Conservation (phyloP, 2,797 vertebrate genomes). For the Bradypodion pumilum region DNA sequence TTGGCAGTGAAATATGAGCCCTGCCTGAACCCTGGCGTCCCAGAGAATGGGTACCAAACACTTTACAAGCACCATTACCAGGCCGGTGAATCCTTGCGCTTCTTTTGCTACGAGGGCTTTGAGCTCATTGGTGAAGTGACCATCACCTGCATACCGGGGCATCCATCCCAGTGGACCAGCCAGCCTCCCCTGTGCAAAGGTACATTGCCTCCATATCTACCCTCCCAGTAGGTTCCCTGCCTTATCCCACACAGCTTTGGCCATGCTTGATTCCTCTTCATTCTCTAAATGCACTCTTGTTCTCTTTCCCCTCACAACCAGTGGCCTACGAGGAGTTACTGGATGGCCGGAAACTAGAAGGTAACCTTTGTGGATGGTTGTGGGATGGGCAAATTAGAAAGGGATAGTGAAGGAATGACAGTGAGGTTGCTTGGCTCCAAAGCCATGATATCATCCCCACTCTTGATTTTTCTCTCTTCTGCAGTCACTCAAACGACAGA, state of each 20-base stretch:
- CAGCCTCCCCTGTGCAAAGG: slow-evolving; percentile 93
- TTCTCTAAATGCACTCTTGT: slow-evolving; percentile 42
- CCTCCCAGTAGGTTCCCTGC: too few relatives aligned
- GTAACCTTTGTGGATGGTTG: slow-evolving; percentile 66
- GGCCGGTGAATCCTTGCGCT: slow-evolving; percentile 89
- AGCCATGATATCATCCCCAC: not conserved
- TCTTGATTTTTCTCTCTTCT: slow-evolving; percentile 5
- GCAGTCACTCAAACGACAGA: slow-evolving; percentile 90
- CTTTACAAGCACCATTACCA: slow-evolving; percentile 94
- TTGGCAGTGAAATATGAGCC: slow-evolving; percentile 88
- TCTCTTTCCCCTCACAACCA: slow-evolving; percentile 71
- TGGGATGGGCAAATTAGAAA: not conserved
- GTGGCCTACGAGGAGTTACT: slow-evolving; percentile 91
- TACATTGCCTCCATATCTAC: slow-evolving; percentile 45
- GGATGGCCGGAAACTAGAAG: slow-evolving; percentile 91
- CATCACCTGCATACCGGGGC: slow-evolving; percentile 89
- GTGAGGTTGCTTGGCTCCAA: not conserved
- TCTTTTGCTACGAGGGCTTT: slow-evolving; percentile 94
- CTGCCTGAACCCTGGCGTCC: slow-evolving; percentile 91
- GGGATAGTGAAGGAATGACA: too few relatives aligned
- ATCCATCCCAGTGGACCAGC: slow-evolving; percentile 93
- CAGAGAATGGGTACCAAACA: slow-evolving; percentile 93
- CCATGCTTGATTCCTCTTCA: not conserved
- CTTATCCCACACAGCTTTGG: slow-evolving; percentile 7
- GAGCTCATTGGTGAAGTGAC: slow-evolving; percentile 93